Evolutionary conservation across 2,888 invertebrate species (phyloP), one percentile per base, ranked within the genome.

Genomic region (Diogma glabrata): DNA sequence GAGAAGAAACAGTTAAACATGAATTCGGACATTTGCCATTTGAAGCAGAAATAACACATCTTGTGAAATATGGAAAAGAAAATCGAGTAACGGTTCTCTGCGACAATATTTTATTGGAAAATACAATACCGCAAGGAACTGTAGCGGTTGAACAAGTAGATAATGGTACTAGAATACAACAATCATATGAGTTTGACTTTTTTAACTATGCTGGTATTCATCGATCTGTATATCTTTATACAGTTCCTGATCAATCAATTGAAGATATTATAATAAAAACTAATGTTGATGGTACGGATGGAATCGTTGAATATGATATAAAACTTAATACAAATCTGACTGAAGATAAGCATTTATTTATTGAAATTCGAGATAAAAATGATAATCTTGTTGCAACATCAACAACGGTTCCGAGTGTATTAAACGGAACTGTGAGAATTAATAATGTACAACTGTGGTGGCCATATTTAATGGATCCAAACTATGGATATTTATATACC

Each of bases 161-260:
- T 72, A 63, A 69, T 60, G 72, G 84, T 61, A 63, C 80, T 59
- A 68, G 72, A 57, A 75, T 82, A 57, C 68, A 82, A 16, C 93
- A 94, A 65, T 74, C 77, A 5, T 89, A 91, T 61, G 83, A 86
- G 17, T 95, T 97, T 66, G 97, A 97, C 67, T 97, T 97, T 72
- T 96, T 93, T 73, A 96, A 97, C 70, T 97, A 96, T 67, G 97
- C 96, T 14, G 97, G 97, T 7, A 94, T 97, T 55, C 92, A 97
- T 66, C 81, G 97, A 49, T 81, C 92, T 8, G 96, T 97, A 23
- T 79, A 85, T 59, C 67, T 97, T 12, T 90, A 91, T 67, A 86
- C 92, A 3, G 93, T 91, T 3, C 94, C 95, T 2, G 74, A 73
- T 55, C 74, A 78, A 0, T 91, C 83, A 67, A 82, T 95, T 33